Conservation (phyloP, 1,140 invertebrate species). For the Pomacea maculata region DNA sequence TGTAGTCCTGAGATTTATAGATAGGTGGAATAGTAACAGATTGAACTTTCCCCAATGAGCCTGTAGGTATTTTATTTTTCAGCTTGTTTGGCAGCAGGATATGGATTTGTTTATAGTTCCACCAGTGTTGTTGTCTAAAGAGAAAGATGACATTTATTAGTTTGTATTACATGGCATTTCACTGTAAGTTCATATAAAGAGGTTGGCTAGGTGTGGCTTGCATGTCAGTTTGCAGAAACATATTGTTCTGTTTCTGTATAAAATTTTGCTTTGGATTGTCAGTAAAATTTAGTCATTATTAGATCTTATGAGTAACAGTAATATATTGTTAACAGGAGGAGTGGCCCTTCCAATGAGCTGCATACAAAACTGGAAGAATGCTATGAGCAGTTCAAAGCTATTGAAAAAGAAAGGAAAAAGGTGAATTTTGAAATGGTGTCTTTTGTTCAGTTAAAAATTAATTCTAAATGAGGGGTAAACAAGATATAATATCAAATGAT, state of each 20-base stretch:
- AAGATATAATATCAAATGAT: too few relatives aligned
- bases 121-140: not conserved
- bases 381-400: conserved; percentile 82
- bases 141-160: not conserved
- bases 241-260: too few relatives aligned
- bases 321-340: conserved; percentile 53
- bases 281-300: too few relatives aligned
- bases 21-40: not conserved
- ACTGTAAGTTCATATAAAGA: not conserved
- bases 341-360: conserved; percentile 74
- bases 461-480: too few relatives aligned
- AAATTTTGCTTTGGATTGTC: too few relatives aligned
- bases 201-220: not conserved
- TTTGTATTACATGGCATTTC: not conserved
- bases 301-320: too few relatives aligned
- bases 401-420: conserved; percentile 86
- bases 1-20: not conserved
- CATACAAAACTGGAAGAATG: conserved; percentile 82
- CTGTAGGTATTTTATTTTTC: not conserved
- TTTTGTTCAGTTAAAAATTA: too few relatives aligned
- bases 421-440: conserved; percentile 39
- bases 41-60: not conserved
- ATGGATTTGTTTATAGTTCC: not conserved
- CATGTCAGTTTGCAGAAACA: too few relatives aligned
- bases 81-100: not conserved